phyloP scores from a whole-genome alignment of 2,888 invertebrate species.

The Pherbina coryleti region DNA sequence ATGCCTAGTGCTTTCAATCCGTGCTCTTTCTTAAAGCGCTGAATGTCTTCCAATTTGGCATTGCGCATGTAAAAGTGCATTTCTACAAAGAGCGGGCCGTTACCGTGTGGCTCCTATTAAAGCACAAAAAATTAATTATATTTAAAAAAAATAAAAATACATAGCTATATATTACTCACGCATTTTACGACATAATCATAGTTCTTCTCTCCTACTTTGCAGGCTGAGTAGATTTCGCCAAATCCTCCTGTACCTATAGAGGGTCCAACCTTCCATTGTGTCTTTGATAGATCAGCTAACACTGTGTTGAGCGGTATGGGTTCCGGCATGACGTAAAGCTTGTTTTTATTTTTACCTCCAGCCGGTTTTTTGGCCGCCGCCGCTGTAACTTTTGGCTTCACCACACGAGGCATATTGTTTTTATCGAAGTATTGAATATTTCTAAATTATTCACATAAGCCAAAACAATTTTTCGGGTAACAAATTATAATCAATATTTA shows the following conservation, averaged over 20 bases:
- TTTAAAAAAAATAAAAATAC: neutral
- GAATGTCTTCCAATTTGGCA: constrained; percentile 72
- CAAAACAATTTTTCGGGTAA: no score
- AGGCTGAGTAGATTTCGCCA: constrained; percentile 92
- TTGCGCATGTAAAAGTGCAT: constrained; percentile 82
- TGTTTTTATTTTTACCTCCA: constrained; percentile 59
- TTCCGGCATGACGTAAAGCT: constrained; percentile 65
- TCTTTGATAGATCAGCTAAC: constrained; percentile 81
- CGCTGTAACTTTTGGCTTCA: constrained; percentile 49
- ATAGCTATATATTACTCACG: constrained; percentile 71
- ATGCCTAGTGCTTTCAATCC: constrained; percentile 54
- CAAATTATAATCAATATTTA: no score
- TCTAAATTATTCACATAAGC: no score
- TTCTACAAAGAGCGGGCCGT: constrained; percentile 76
- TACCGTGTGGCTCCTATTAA: constrained; percentile 56
- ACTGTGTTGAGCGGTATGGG: constrained; percentile 75
- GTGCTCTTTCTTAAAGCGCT: constrained; percentile 49
- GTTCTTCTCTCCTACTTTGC: constrained; percentile 72
- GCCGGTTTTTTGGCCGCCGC: constrained; percentile 51
- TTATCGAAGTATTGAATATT: no score
- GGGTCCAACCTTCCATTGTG: constrained; percentile 87
- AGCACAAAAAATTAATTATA: neutral
- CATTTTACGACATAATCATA: constrained; percentile 85
- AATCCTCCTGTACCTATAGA: constrained; percentile 94
- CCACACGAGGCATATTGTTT: constrained; percentile 57